phyloP scores from a whole-genome alignment of 1,140 invertebrate species.

The Calycopis cecrops region DNA sequence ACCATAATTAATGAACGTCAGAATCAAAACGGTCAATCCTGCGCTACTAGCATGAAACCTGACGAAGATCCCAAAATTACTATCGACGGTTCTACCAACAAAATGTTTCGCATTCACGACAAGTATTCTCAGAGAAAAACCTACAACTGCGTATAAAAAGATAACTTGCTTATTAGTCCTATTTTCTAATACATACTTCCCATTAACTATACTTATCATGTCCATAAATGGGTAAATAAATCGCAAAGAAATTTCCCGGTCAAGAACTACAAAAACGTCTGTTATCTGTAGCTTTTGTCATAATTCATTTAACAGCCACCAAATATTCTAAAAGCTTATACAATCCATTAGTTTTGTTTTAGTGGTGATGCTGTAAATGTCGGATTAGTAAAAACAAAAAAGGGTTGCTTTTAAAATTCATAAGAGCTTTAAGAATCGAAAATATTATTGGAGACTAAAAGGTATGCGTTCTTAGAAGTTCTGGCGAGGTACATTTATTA shows the following conservation, averaged over 20 bases:
- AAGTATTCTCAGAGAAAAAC: too few species aligned
- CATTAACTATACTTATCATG: neutral
- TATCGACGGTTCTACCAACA: too few species aligned
- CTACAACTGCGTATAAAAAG: too few species aligned
- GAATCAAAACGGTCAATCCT: too few species aligned
- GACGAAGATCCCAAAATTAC: too few species aligned
- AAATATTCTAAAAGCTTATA: slow-evolving; percentile 10
- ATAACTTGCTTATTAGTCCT: too few species aligned
- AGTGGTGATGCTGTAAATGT: slow-evolving; percentile 7
- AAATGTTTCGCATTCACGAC: too few species aligned
- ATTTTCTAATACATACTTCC: too few species aligned
- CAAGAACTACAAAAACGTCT: neutral
- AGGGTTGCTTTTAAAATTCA: slow-evolving; percentile 9
- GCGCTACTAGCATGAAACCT: too few species aligned
- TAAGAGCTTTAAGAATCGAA: slow-evolving; percentile 9
- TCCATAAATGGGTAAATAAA: too few species aligned
- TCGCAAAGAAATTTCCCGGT: too few species aligned
- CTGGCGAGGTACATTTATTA: neutral
- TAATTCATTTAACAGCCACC: neutral
- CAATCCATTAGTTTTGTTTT: slow-evolving; percentile 6
- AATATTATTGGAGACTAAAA: slow-evolving; percentile 7
- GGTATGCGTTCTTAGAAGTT: slow-evolving; percentile 2
- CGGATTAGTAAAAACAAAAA: slow-evolving; percentile 10
- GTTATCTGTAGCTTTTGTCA: slow-evolving; percentile 5
- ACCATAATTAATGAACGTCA: too few species aligned